phyloP scores from a whole-genome alignment of 2,888 invertebrate species.

The Monochamus alternatus region DNA sequence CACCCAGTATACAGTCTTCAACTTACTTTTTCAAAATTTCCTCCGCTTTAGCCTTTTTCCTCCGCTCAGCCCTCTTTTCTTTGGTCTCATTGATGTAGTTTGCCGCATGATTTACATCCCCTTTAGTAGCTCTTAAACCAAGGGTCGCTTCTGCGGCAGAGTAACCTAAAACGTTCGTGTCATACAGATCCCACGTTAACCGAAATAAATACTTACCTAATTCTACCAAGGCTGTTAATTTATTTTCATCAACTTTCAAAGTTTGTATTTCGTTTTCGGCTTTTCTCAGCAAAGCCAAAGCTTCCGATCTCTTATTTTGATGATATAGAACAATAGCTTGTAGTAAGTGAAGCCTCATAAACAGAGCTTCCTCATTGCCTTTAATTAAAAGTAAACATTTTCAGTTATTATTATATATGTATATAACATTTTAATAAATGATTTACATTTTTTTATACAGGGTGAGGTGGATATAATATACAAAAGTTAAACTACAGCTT shows the following conservation, averaged over 20 bases:
- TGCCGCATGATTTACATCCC: slow-evolving; percentile 77
- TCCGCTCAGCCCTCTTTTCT: slow-evolving; percentile 71
- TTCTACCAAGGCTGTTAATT: slow-evolving; percentile 73
- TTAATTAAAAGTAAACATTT: slow-evolving; percentile 48
- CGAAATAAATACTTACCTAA: slow-evolving; percentile 71
- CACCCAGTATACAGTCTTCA: no score
- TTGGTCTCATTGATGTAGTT: slow-evolving; percentile 77
- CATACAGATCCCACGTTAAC: not conserved
- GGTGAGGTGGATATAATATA: no score
- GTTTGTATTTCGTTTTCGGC: slow-evolving; percentile 79
- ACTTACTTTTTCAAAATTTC: slow-evolving; percentile 67
- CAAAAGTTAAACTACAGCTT: no score
- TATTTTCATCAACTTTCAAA: slow-evolving; percentile 76
- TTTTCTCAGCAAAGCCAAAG: slow-evolving; percentile 75
- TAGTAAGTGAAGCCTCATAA: slow-evolving; percentile 85
- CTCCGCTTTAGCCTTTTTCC: slow-evolving; percentile 73
- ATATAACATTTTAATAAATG: no score
- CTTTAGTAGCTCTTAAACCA: slow-evolving; percentile 77
- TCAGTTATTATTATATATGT: not conserved
- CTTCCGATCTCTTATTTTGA: slow-evolving; percentile 79
- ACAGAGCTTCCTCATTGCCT: slow-evolving; percentile 82
- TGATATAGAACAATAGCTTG: slow-evolving; percentile 88
- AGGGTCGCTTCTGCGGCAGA: slow-evolving; percentile 79
- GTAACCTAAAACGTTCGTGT: slow-evolving; percentile 73
- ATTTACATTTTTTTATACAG: no score